Evolutionary conservation across 2,888 invertebrate species (phyloP), one percentile per base, ranked within the genome.

Genomic region (Teleiodes luculella): DNA sequence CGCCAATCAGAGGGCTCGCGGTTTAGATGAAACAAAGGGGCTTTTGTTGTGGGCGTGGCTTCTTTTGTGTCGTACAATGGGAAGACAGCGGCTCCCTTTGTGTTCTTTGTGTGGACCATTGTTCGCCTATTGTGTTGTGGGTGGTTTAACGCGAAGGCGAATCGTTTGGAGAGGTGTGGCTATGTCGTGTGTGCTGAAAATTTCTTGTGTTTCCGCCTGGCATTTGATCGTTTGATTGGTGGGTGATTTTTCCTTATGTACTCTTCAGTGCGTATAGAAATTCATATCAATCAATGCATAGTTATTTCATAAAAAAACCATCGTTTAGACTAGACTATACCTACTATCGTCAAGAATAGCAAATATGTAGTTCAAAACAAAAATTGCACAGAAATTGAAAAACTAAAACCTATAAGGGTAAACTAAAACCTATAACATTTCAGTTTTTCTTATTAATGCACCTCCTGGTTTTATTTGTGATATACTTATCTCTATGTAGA

Each of bases 21-120:
- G 61, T 65, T 65, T 61, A 76, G 82, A 86, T 88, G 85, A 88
- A 86, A 88, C 89, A 88, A 88, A 63, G 73, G 85, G 77, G 81
- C 72, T 70, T 78, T 77, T 79, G 80, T 76, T 70, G 67, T 65
- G 80, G 88, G 86, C 83, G 84, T 65, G 75, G 85, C 78, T 57
- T 67, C 62, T 71, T 62, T 89, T 88, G 88, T 89, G 68, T 66
- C 66, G 79, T 59, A 88, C 89, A 89, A 88, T 87, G 76, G 89
- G 83, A 86, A 82, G 88, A 86, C 78, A 80, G 80, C 68, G 57
- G 68, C 65, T 65, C 80, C 83, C 83, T 81, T 88, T 88, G 84
- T 87, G 58, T 63, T 66, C 73, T 73, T 87, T 85, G 82, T 85
- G 61, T 57, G 76, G 68, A 65, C 69, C 57, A 66, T 84, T 84